Evolutionary conservation across 1,140 invertebrate species (phyloP), one percentile per base, ranked within the genome.

Genomic region (Microplitis mediator): DNA sequence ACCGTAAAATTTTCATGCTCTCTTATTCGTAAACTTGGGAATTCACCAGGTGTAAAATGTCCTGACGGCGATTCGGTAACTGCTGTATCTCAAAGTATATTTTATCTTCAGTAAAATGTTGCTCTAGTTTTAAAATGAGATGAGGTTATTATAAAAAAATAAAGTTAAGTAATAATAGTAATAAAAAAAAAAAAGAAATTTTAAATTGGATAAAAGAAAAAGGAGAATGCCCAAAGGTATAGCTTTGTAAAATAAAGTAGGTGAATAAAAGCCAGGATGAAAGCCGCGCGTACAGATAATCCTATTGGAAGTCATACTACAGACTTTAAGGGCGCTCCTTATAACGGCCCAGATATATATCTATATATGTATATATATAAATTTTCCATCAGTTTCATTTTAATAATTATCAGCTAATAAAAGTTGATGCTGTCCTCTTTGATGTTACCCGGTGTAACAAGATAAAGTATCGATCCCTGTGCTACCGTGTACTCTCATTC

Each of bases 401-500:
- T 65, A 16, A 65, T 65, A 31, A 65, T 65, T 65, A 51, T 50
- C 63, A 65, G 63, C 63, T 65, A 65, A 65, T 50, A 36, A 45
- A 45, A 65, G 39, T 65, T n/a, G 63, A 65, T 31, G 36, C 36
- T 23, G 34, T 65, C 63, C 63, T 45, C 63, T 65, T 65, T 65
- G 63, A 65, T 65, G 63, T 51, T 16, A 23, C 39, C n/a, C n/a
- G 45, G 36, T 16, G 45, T 65, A 65, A 65, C 63, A 65, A 65
- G 63, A 65, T 65, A 65, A 50, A 65, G 35, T 65, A 45, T 31
- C 35, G 63, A 45, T 45, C 63, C 23, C 23, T 23, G 36, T 50
- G 50, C n/a, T 45, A 51, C 45, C 35, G 36, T 45, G 36, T 23
- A 14, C n/a, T 65, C 39, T 45, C 39, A 45, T 45, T 45, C 39